Evolutionary conservation across 2,797 vertebrate genomes (phyloP).

Genomic region (Sebastes matsubarae): DNA sequence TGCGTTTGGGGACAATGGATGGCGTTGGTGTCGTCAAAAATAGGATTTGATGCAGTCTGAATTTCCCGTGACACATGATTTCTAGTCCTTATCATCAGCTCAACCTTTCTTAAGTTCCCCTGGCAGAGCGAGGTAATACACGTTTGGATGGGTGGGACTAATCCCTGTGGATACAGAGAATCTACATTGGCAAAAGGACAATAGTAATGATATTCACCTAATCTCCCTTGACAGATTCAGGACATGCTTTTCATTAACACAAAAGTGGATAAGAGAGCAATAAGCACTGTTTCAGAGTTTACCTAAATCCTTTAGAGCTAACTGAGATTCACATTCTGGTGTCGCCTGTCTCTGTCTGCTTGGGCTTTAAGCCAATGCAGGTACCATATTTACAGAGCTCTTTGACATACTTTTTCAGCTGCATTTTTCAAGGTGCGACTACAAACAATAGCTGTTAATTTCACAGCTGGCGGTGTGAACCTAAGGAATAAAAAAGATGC

Average conservation of each 20-base stretch:
- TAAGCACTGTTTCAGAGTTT: constrained; percentile 91
- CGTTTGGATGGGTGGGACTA: constrained; percentile 70
- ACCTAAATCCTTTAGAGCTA: constrained; percentile 91
- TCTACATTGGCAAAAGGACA: constrained; percentile 92
- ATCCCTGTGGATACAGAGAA: constrained; percentile 83
- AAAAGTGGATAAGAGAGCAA: constrained; percentile 93
- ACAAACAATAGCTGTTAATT: constrained; percentile 56
- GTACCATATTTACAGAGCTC: constrained; percentile 73
- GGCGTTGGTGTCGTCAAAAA: constrained; percentile 21
- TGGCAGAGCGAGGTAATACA: constrained; percentile 72
- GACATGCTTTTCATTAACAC: constrained; percentile 95
- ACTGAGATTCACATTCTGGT: constrained; percentile 81
- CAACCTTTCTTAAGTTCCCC: constrained; percentile 69
- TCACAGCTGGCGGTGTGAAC: constrained; percentile 41
- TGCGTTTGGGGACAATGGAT: constrained; percentile 1
- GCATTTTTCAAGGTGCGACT: constrained; percentile 53
- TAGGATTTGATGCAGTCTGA: constrained; percentile 54
- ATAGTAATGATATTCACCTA: constrained; percentile 95
- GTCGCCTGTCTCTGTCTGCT: constrained; percentile 69
- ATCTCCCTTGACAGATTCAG: constrained; percentile 95
- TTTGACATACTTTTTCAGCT: constrained; percentile 57
- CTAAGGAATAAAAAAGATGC: neutral
- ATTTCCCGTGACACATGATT: constrained; percentile 69
- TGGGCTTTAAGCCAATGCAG: constrained; percentile 69
- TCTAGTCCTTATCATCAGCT: constrained; percentile 68